Base-by-base conservation (phyloP, 1,140 invertebrate species). In the Euglossa dilemma region DNA sequence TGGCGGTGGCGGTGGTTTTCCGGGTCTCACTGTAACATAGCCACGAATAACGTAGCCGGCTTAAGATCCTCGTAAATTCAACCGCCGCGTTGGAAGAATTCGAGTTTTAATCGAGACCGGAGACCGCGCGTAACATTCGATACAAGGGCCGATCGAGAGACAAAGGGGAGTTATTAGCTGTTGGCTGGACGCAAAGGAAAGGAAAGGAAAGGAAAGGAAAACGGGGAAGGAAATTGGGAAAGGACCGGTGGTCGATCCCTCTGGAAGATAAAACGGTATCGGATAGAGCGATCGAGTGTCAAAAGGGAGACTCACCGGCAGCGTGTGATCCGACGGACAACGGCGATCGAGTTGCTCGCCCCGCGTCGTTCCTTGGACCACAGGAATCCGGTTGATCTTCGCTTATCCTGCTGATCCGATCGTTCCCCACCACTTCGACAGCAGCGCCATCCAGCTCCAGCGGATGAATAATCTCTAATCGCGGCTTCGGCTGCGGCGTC, bases 401-500 rank as follows among this genome's bases (percentile, higher is more conserved):
- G 71, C 88, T 90, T 57, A 92, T 93, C 25, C 91, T 93, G 63
- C 91, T 93, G 84, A 95, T 93, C 80, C 94, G 93, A 88, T 96
- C 95, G 66, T 95, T 95, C 88, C 96, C 96, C 59, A 98, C 95
- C 5, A 98, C 97, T 90, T 98, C 96, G 0, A 97, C 97, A 36
- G 94, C 96, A 6, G 96, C 96, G 18, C 97, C 97, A 92, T 98
- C 97, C 25, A 98, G 95, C 87, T 98, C 97, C 73, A 97, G 94
- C 20, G 98, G 98, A 95, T 98, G 98, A 85, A 98, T 97, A 70
- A 98, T 98, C 64, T 98, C 97, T 16, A 97, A 93, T 28, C 97
- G 95, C 0, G 96, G 96, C 90, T 97, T 97, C 0, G 95, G 95
- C 89, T 87, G 95, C 64, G 89, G 94, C 91, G 85, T 96, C n/a